Evolutionary conservation across 2,888 invertebrate species (phyloP).

Genomic region (Diogma glabrata): DNA sequence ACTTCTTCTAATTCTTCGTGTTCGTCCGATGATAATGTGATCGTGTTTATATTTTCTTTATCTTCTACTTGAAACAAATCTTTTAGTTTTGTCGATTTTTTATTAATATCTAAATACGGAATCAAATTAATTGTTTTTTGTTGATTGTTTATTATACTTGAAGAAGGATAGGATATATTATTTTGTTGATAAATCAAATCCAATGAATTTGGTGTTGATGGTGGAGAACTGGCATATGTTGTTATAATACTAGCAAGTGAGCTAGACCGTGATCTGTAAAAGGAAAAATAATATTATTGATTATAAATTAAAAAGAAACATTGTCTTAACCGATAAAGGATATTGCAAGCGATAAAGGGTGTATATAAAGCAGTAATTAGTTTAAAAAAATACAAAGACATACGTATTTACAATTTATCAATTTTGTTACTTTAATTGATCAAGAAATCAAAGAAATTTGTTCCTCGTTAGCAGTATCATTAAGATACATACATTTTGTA

Average conservation of each 20-base stretch:
- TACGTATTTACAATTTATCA: no score
- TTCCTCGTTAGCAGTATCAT: no score
- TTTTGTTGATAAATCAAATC: constrained; percentile 27
- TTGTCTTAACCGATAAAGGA: no score
- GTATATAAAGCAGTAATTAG: no score
- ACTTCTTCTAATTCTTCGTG: constrained; percentile 7
- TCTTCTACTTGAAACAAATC: constrained; percentile 10
- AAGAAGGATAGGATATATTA: constrained; percentile 14
- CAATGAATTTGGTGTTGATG: constrained; percentile 34
- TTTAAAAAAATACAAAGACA: no score
- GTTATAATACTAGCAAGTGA: constrained; percentile 35
- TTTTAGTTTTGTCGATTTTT: constrained; percentile 17
- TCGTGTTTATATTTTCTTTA: constrained; percentile 16
- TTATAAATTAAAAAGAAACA: no score
- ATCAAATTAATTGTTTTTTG: neutral
- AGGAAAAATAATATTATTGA: no score
- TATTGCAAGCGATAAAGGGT: no score
- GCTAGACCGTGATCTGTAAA: constrained; percentile 29
- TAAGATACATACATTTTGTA: no score
- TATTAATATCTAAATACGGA: constrained; percentile 5
- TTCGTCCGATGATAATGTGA: constrained; percentile 9
- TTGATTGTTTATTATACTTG: constrained; percentile 1
- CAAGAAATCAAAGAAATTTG: no score
- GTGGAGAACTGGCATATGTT: constrained; percentile 35
- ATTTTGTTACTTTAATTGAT: no score